Conservation (phyloP, 2,888 invertebrate species). For the Phrixothrix hirtus region DNA sequence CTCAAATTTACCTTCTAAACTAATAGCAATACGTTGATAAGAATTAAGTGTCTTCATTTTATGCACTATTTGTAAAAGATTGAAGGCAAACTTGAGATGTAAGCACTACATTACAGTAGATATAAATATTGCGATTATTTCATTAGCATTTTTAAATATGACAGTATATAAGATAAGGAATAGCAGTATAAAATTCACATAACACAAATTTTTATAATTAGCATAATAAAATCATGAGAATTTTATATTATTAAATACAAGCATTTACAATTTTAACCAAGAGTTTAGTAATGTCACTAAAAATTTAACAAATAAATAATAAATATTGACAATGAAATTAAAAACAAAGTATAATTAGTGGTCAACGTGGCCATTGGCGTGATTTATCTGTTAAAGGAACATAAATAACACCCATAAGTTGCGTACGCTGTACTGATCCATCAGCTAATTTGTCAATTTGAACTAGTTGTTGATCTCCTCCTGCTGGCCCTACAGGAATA, state of each 20-base stretch:
- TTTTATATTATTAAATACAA: too few species aligned
- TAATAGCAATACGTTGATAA: too few species aligned
- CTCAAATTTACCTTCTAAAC: too few species aligned
- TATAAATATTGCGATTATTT: not conserved
- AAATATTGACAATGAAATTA: not conserved
- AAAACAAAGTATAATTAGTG: not conserved
- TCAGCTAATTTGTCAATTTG: constrained; percentile 86
- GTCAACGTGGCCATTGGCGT: constrained; percentile 64
- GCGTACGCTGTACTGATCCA: constrained; percentile 74
- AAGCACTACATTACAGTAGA: too few species aligned
- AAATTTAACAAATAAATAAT: not conserved
- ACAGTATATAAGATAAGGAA: too few species aligned
- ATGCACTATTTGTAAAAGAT: too few species aligned
- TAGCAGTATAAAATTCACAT: too few species aligned
- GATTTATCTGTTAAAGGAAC: constrained; percentile 92
- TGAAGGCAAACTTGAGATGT: too few species aligned
- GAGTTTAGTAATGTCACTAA: not conserved
- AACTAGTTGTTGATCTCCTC: constrained; percentile 84
- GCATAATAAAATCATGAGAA: too few species aligned
- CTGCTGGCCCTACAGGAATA: constrained; percentile 86
- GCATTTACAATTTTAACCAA: not conserved
- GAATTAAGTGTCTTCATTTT: too few species aligned
- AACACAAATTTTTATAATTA: too few species aligned
- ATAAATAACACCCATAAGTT: constrained; percentile 94
- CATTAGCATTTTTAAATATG: not conserved